Evolutionary conservation across 2,888 invertebrate species (phyloP).

Genomic region (Cetonia aurata): DNA sequence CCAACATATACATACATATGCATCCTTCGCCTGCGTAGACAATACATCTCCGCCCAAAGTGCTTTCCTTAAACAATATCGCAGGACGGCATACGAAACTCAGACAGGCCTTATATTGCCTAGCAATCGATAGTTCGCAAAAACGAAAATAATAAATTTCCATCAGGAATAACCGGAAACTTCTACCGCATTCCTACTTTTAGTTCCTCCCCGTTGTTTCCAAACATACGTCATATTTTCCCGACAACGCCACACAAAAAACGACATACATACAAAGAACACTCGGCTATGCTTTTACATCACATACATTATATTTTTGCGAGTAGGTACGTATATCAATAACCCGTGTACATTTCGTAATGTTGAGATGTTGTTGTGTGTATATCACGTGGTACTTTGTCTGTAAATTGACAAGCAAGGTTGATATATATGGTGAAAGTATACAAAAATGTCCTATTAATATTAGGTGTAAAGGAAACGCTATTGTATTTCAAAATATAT

Average conservation of each 20-base stretch:
- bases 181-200: slow-evolving; percentile 2
- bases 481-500: slow-evolving; percentile 37
- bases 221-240: slow-evolving; percentile 33
- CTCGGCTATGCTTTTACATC: slow-evolving; percentile 21
- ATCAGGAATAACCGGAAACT: slow-evolving; percentile 21
- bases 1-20: too few species aligned
- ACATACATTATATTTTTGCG: slow-evolving; percentile 11
- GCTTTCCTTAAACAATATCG: too few species aligned
- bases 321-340: slow-evolving; percentile 8
- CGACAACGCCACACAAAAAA: slow-evolving; percentile 29
- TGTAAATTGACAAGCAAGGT: neutral
- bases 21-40: too few species aligned
- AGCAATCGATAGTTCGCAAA: slow-evolving; percentile 8
- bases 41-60: too few species aligned
- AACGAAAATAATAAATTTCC: slow-evolving; percentile 24
- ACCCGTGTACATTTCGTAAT: neutral
- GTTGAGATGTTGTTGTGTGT: neutral
- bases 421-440: neutral
- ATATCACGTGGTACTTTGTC: neutral
- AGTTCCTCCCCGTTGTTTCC: slow-evolving; percentile 7
- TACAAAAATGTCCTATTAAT: neutral
- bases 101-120: too few species aligned
- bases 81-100: too few species aligned
- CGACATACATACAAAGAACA: slow-evolving; percentile 18
- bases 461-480: neutral